Conservation (phyloP, 23 tunicate species). For the Clavelina lepadiformis region DNA sequence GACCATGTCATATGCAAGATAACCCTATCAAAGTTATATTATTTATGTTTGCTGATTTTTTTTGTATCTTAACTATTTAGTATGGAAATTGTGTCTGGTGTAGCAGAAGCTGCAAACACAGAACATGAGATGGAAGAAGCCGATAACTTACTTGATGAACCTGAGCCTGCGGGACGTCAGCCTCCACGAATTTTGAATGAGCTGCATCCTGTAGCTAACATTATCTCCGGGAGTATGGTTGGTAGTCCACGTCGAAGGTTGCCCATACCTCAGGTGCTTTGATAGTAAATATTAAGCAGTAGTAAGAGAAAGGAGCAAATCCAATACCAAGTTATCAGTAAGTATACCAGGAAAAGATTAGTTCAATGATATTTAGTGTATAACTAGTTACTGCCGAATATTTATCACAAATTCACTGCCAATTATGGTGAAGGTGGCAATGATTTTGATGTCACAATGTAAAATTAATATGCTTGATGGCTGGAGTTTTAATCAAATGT, state of each 20-base stretch:
- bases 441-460: no score
- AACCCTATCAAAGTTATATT: background rate
- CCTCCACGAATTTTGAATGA: slow-evolving; percentile 18
- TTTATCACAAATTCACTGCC: no score
- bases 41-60: background rate
- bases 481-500: no score
- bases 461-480: no score
- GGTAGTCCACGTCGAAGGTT: slow-evolving; percentile 38
- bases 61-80: slow-evolving; percentile 37
- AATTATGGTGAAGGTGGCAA: no score
- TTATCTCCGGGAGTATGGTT: background rate
- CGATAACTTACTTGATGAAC: slow-evolving; percentile 53
- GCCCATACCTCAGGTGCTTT: slow-evolving; percentile 29
- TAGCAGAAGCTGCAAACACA: slow-evolving; percentile 72
- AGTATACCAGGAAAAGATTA: no score
- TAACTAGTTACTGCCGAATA: no score
- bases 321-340: background rate
- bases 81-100: slow-evolving; percentile 71
- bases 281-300: background rate
- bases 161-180: slow-evolving; percentile 7
- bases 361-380: no score
- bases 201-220: background rate
- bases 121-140: slow-evolving; percentile 60
- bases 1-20: no score
- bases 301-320: background rate